phyloP scores from a whole-genome alignment of 2,113 vertebrate species.

The Isurus oxyrinchus region DNA sequence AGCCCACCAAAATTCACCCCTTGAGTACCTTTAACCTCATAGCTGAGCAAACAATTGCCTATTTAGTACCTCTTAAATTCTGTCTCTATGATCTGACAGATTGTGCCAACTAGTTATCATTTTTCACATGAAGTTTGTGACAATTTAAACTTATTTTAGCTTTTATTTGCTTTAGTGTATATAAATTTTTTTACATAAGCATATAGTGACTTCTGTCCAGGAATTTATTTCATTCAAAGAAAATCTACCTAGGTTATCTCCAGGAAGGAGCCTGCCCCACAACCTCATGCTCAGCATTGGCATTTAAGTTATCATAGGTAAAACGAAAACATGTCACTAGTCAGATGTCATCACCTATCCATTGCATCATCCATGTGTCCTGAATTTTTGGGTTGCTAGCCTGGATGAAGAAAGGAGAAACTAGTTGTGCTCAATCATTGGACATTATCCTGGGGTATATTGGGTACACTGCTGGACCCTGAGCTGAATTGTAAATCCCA shows the following conservation, averaged over 20 bases:
- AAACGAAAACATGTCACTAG: neutral
- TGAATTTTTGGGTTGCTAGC: neutral
- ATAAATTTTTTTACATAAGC: neutral
- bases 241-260: neutral
- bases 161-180: neutral
- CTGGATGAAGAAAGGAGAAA: neutral
- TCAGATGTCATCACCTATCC: neutral
- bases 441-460: neutral
- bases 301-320: neutral
- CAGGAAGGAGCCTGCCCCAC: neutral
- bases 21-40: neutral
- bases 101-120: neutral
- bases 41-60: neutral
- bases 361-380: neutral
- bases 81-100: neutral
- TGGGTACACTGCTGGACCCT: neutral
- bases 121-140: neutral
- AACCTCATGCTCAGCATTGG: neutral
- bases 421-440: neutral
- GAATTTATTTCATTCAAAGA: neutral
- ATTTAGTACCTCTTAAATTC: neutral
- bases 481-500: neutral
- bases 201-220: neutral
- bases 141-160: neutral
- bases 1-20: neutral